Conservation (phyloP, 2,888 invertebrate species). For the Pseudococcus jackbeardsleyi region DNA sequence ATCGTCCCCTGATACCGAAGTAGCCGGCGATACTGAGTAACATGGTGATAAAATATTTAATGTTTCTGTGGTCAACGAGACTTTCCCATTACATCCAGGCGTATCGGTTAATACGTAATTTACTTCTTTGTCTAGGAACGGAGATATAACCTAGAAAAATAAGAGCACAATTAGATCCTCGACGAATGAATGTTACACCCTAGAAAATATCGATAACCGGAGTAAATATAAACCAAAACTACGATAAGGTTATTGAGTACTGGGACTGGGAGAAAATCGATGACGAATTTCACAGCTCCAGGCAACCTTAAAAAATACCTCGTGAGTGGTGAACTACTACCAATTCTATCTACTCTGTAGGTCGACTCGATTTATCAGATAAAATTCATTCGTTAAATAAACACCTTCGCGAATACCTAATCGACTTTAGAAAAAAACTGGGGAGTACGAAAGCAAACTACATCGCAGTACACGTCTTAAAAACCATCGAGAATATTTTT, state of each 20-base stretch:
- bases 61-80: slow-evolving; percentile 46
- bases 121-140: slow-evolving; percentile 58
- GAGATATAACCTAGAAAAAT: slow-evolving; percentile 52
- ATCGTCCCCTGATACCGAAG: slow-evolving; percentile 62
- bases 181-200: background rate
- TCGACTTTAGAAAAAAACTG: background rate
- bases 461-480: background rate
- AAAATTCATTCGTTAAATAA: background rate
- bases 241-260: background rate
- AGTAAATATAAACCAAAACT: background rate
- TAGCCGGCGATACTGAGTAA: slow-evolving; percentile 63
- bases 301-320: slow-evolving; percentile 3
- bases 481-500: background rate
- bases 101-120: slow-evolving; percentile 60
- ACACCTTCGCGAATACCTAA: slow-evolving; percentile 7
- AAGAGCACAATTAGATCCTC: background rate
- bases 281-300: background rate
- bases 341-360: background rate
- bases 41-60: slow-evolving; percentile 60
- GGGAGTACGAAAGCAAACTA: background rate
- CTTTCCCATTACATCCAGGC: slow-evolving; percentile 60
- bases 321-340: background rate
- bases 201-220: background rate
- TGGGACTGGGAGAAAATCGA: background rate
- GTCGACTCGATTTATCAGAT: background rate